Percentiles rank a stretch among this genome's conserved stretches.
Conservation (phyloP, 2,113 vertebrate genomes). For the Irena cyanogastra region DNA sequence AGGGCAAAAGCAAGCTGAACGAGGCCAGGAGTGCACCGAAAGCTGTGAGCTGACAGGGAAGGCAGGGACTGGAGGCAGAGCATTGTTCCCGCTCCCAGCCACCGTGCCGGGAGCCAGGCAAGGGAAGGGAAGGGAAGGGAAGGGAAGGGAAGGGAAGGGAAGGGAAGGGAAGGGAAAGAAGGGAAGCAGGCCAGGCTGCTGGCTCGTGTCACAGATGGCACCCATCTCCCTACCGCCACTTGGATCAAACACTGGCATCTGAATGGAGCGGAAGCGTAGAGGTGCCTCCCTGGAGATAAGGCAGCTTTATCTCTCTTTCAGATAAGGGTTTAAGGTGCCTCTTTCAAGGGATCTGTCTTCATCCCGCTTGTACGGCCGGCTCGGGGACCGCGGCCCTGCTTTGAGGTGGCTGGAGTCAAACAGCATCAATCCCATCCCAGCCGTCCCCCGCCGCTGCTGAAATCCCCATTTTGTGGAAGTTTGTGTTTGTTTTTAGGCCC, state of each 20-base stretch:
- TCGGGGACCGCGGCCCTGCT: background rate
- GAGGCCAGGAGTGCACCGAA: background rate
- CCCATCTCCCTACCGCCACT: background rate
- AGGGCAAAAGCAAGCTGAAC: background rate
- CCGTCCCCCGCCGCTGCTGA: background rate
- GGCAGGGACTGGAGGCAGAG: background rate
- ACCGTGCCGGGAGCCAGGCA: background rate
- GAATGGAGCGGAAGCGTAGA: background rate
- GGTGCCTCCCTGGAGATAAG: background rate
- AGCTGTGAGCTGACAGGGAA: background rate
- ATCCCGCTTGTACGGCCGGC: background rate
- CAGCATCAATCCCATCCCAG: background rate
- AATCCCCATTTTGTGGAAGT: background rate
- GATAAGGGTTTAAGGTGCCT: background rate
- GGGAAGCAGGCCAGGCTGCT: background rate
- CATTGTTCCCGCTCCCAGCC: background rate
- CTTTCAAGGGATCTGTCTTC: background rate
- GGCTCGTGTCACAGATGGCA: background rate
- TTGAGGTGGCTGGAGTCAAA: background rate
- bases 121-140: background rate
- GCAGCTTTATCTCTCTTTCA: background rate
- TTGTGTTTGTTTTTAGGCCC: background rate
- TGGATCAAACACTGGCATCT: background rate
- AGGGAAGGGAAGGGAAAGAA: background rate
- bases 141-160: background rate